Percentiles rank a stretch among this genome's conserved stretches.
Evolutionary conservation across 2,113 vertebrate genomes (phyloP).

Genomic region (Leptobrachium ailaonicum): DNA sequence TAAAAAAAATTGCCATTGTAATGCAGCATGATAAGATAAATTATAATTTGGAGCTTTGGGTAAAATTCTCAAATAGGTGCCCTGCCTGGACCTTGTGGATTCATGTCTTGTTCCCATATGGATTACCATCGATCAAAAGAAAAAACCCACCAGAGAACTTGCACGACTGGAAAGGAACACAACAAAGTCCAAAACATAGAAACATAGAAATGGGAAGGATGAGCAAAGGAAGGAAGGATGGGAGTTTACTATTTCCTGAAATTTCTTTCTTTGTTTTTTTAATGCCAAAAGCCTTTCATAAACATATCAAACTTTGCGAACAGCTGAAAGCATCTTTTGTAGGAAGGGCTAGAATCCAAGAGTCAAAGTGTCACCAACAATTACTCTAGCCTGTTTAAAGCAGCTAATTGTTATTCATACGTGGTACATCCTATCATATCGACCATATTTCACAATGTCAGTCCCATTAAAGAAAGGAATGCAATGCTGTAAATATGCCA

Average conservation of each 20-base stretch:
- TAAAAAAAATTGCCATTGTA: no score
- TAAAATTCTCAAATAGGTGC: no score
- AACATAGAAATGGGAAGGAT: slow-evolving; percentile 2
- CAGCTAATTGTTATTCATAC: background rate
- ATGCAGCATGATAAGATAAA: no score
- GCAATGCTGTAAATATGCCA: background rate
- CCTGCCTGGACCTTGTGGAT: no score
- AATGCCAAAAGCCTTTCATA: background rate
- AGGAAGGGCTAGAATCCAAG: background rate
- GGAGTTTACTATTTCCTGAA: slow-evolving; percentile 29
- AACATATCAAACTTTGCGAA: background rate
- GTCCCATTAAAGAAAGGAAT: background rate
- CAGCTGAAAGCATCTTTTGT: background rate
- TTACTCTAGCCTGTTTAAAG: background rate
- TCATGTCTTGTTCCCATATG: no score
- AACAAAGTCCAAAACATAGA: background rate
- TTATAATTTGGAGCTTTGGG: no score
- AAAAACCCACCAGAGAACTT: no score
- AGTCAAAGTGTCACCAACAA: background rate
- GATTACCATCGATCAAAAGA: no score
- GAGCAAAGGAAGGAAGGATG: slow-evolving; percentile 19
- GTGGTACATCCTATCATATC: background rate
- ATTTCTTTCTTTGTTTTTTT: slow-evolving; percentile 6
- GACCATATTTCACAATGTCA: background rate
- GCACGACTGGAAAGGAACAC: no score